A percentile compares a stretch with the other conserved stretches of the same genome.
Evolutionary conservation across 2,797 vertebrate species (phyloP).

Genomic region (Acanthis flammea): DNA sequence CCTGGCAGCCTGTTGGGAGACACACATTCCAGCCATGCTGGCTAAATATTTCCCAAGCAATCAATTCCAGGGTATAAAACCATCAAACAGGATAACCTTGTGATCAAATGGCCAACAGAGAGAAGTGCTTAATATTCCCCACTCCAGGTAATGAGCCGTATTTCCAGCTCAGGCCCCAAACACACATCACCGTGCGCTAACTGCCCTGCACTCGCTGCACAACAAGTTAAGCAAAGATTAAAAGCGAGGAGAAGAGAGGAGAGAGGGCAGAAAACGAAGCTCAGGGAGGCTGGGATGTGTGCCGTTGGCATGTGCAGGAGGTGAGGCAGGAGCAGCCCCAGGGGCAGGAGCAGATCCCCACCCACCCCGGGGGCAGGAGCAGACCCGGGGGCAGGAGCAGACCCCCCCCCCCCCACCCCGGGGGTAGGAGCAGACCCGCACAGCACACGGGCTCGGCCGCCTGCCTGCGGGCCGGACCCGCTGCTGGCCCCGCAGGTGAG

Average conservation of each 20-base stretch:
- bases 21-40: not conserved
- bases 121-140: conserved; percentile 56
- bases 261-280: not conserved
- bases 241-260: not conserved
- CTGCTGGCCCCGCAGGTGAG: not conserved
- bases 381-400: too few species aligned
- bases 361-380: too few species aligned
- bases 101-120: conserved; percentile 61
- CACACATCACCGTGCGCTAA: conserved; percentile 29
- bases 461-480: not conserved
- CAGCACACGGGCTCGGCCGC: not conserved
- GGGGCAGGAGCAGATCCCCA: too few species aligned
- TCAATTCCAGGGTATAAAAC: conserved; percentile 43
- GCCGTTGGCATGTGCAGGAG: not conserved
- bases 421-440: too few species aligned
- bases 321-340: rapidly evolving
- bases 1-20: not conserved
- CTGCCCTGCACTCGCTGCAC: conserved; percentile 9
- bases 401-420: not conserved
- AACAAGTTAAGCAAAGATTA: conserved; percentile 43
- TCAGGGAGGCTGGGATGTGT: not conserved
- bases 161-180: conserved; percentile 43
- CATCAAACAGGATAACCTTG: conserved; percentile 49
- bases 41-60: conserved; percentile 43
- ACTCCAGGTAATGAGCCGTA: conserved; percentile 50